A percentile compares a stretch with the other conserved stretches of the same genome.
Evolutionary conservation across 2,888 invertebrate species (phyloP).

Genomic region (Pristionchus exspectatus): DNA sequence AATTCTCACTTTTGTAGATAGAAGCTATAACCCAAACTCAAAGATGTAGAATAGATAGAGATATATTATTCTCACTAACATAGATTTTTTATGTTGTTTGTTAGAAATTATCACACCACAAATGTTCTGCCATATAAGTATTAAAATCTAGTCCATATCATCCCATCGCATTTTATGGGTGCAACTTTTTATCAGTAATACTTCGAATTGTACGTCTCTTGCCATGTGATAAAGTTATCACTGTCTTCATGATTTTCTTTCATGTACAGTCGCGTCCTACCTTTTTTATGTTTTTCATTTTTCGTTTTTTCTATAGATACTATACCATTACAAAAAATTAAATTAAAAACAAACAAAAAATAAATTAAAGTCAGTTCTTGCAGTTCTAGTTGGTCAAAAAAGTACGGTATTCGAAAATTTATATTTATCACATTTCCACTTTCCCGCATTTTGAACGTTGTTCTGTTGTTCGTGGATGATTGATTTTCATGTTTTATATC

Average conservation of each 20-base stretch:
- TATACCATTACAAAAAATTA: too few species aligned
- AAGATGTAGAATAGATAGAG: slow-evolving; percentile 18
- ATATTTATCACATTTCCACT: too few species aligned
- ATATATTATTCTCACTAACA: neutral
- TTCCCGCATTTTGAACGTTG: neutral
- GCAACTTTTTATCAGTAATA: neutral
- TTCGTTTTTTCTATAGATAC: too few species aligned
- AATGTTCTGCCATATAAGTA: slow-evolving; percentile 9
- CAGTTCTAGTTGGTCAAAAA: too few species aligned
- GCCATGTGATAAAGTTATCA: neutral
- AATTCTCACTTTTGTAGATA: slow-evolving; percentile 35
- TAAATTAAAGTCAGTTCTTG: too few species aligned
- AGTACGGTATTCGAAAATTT: too few species aligned
- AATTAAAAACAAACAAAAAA: too few species aligned
- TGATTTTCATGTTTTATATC: neutral
- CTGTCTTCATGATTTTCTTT: neutral
- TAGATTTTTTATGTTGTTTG: neutral
- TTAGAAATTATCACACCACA: neutral
- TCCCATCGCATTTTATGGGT: slow-evolving; percentile 4
- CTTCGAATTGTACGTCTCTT: neutral
- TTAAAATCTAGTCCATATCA: neutral
- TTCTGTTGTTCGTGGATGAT: neutral
- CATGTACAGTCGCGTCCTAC: too few species aligned
- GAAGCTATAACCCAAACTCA: neutral
- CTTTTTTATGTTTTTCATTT: too few species aligned